A percentile compares a stretch with the other conserved stretches of the same genome.
Evolutionary conservation across 2,113 vertebrate species (phyloP).

Genomic region (Pygathrix nemaeus): DNA sequence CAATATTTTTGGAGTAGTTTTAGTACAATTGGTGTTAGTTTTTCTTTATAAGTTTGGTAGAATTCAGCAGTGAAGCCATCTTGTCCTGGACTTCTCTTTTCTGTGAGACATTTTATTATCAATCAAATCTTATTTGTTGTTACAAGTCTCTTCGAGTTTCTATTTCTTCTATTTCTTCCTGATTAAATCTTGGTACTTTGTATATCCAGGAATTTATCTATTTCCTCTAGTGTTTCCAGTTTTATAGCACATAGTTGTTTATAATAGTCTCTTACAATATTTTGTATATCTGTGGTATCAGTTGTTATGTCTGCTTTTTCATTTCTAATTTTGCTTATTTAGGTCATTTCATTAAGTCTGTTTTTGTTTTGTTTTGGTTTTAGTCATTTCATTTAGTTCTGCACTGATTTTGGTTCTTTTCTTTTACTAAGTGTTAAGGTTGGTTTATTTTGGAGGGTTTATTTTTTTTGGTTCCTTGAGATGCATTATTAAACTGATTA

Average conservation of each 20-base stretch:
- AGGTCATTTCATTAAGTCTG: too few species aligned
- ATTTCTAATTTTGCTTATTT: too few species aligned
- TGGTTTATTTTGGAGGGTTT: too few species aligned
- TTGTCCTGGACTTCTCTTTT: background rate
- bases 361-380: too few species aligned
- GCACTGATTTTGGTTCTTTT: too few species aligned
- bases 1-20: background rate
- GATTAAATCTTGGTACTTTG: background rate
- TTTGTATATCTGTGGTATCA: background rate
- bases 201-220: background rate
- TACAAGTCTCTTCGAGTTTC: background rate
- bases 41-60: background rate
- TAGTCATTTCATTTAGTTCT: too few species aligned
- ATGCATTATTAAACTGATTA: too few species aligned
- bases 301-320: background rate
- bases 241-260: too few species aligned
- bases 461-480: too few species aligned
- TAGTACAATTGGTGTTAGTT: background rate
- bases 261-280: too few species aligned
- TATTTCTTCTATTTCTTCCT: background rate
- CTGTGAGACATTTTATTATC: background rate
- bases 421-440: too few species aligned
- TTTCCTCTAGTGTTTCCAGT: background rate
- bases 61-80: background rate
- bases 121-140: background rate